Evolutionary conservation across 2,797 vertebrate genomes (phyloP).

Genomic region (Sebastes trivittatus): DNA sequence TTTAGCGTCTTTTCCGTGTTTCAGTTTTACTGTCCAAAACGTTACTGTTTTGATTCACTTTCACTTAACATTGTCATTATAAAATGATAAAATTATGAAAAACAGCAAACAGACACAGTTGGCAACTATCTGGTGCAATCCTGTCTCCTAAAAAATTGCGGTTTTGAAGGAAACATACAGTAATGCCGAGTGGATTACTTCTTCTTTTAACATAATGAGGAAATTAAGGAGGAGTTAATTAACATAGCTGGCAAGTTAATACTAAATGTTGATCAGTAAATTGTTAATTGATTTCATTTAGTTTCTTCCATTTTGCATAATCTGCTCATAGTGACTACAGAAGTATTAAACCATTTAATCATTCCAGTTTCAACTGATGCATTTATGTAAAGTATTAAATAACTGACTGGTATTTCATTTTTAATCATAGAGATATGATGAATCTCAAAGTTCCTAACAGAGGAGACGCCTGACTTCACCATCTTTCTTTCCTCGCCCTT

Average conservation of each 20-base stretch:
- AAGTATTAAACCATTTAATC: not conserved
- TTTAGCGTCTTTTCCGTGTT: not conserved
- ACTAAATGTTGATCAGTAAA: not conserved
- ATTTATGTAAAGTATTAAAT: not conserved
- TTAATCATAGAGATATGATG: too few species aligned
- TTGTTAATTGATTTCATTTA: not conserved
- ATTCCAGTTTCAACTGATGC: not conserved
- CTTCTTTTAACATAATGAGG: not conserved
- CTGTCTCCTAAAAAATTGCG: not conserved
- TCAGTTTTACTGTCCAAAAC: not conserved
- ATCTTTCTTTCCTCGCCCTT: not conserved
- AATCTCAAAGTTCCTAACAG: conserved; percentile 7
- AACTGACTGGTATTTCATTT: too few species aligned
- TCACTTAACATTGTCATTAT: not conserved
- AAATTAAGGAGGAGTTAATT: too few species aligned
- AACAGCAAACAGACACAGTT: not conserved
- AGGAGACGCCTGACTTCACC: not conserved
- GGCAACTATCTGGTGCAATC: not conserved
- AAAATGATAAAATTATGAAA: too few species aligned
- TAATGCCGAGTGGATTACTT: too few species aligned
- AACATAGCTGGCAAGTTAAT: not conserved
- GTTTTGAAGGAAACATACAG: too few species aligned
- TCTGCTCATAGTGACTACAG: not conserved
- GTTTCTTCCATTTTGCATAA: not conserved
- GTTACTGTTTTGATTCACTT: not conserved